Percentiles rank a stretch among this genome's conserved stretches.
Conservation (phyloP, 2,797 vertebrate genomes). For the Antennarius maculatus region DNA sequence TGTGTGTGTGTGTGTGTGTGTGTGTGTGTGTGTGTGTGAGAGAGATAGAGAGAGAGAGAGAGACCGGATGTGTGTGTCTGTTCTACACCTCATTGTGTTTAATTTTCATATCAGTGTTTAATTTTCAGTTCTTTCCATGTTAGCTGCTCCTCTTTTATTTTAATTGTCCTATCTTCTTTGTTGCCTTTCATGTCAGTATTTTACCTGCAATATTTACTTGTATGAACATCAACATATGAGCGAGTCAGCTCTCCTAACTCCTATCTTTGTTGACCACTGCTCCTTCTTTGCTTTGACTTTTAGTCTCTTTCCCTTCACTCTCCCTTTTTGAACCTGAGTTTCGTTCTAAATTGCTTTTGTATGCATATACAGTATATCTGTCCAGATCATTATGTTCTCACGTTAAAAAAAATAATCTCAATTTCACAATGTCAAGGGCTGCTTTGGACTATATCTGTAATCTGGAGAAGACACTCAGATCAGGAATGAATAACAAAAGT, state of each 20-base stretch:
- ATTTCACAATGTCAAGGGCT: too few relatives aligned
- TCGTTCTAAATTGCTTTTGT: constrained; percentile 27
- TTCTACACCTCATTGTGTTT: constrained; percentile 44
- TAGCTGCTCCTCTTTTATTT: constrained; percentile 39
- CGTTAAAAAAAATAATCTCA: not conserved
- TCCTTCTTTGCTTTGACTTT: constrained; percentile 41
- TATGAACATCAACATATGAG: constrained; percentile 55
- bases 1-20: constrained; percentile 47
- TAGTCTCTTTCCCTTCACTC: constrained; percentile 24
- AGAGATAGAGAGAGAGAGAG: not conserved
- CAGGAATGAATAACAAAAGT: too few relatives aligned
- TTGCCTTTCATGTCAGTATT: constrained; percentile 38
- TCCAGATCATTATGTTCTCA: constrained; percentile 14
- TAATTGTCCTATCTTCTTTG: constrained; percentile 18
- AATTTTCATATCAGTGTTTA: constrained; percentile 43
- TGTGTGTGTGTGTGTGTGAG: not conserved
- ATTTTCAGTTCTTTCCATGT: constrained; percentile 28
- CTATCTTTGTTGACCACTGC: constrained; percentile 32
- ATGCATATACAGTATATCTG: constrained; percentile 7
- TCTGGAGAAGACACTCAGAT: too few relatives aligned
- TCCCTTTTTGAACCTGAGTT: constrained; percentile 40
- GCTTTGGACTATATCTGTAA: too few relatives aligned
- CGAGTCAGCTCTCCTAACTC: constrained; percentile 43
- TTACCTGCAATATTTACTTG: constrained; percentile 40
- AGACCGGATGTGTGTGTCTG: constrained; percentile 44